Evolutionary conservation across 1,140 invertebrate genomes (phyloP).

Genomic region (Zaprionus vittiger): DNA sequence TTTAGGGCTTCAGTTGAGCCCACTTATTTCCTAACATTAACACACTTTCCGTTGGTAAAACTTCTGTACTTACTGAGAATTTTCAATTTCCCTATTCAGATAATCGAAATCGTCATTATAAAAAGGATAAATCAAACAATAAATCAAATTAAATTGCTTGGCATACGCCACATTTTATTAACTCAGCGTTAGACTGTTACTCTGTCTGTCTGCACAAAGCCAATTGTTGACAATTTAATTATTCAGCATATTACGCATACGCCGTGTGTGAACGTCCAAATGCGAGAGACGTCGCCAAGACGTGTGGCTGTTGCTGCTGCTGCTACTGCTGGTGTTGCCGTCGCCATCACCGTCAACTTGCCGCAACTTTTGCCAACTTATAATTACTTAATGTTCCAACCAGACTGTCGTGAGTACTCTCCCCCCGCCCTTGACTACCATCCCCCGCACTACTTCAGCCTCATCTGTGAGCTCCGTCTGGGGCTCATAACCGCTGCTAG

Average conservation of each 20-base stretch:
- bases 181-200: not conserved
- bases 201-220: slow-evolving; percentile 32
- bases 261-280: slow-evolving; percentile 39
- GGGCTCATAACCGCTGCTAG: slow-evolving; percentile 33
- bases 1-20: not conserved
- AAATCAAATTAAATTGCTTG: slow-evolving; percentile 32
- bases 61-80: not conserved
- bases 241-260: slow-evolving; percentile 75
- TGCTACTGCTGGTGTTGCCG: slow-evolving; percentile 19
- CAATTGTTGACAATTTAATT: slow-evolving; percentile 80
- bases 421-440: not conserved
- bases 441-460: slow-evolving; percentile 5
- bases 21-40: not conserved
- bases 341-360: slow-evolving; percentile 37
- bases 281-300: slow-evolving; percentile 33
- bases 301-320: slow-evolving; percentile 30
- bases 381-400: slow-evolving; percentile 76
- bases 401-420: slow-evolving; percentile 38
- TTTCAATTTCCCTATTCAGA: slow-evolving; percentile 12
- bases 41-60: not conserved
- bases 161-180: slow-evolving; percentile 22
- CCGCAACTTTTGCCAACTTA: slow-evolving; percentile 77
- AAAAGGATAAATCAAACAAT: slow-evolving; percentile 27
- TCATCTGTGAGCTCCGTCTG: slow-evolving; percentile 22
- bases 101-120: slow-evolving; percentile 15